Evolutionary conservation across 2,113 vertebrate genomes (phyloP).

Genomic region (Brienomyrus brachyistius): DNA sequence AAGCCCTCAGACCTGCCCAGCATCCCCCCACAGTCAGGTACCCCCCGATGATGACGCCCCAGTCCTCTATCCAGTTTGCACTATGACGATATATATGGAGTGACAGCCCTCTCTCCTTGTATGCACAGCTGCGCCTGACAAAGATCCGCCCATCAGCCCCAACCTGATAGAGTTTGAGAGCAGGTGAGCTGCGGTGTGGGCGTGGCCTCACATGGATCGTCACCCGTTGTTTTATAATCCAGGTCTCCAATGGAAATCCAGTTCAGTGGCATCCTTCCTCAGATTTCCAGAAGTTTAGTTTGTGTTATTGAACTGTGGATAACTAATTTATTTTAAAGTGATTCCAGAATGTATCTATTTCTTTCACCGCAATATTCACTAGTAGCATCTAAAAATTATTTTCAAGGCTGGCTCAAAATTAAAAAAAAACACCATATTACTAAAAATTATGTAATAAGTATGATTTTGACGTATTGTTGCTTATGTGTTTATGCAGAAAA

Average conservation of each 20-base stretch:
- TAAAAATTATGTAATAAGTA: neutral
- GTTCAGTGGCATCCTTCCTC: neutral
- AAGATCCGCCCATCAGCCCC: conserved; percentile 59
- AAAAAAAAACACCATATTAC: neutral
- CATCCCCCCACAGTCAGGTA: conserved; percentile 58
- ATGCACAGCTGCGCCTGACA: conserved; percentile 58
- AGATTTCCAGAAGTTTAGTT: neutral
- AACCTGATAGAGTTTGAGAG: conserved; percentile 75
- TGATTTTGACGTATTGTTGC: neutral
- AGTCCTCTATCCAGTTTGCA: neutral
- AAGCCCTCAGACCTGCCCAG: conserved; percentile 61
- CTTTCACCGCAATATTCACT: neutral
- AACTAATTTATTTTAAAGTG: neutral
- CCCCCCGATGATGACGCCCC: neutral
- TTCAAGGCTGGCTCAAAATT: neutral
- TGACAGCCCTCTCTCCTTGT: conserved; percentile 13
- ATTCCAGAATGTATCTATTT: neutral
- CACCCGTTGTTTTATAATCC: neutral
- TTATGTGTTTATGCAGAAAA: neutral
- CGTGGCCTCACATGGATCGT: neutral
- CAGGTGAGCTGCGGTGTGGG: conserved; percentile 56
- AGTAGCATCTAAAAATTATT: neutral
- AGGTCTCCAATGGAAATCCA: neutral
- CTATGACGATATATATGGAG: neutral
- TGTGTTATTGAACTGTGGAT: neutral